phyloP scores from a whole-genome alignment of 1,140 invertebrate species.

The Dryas iulia region DNA sequence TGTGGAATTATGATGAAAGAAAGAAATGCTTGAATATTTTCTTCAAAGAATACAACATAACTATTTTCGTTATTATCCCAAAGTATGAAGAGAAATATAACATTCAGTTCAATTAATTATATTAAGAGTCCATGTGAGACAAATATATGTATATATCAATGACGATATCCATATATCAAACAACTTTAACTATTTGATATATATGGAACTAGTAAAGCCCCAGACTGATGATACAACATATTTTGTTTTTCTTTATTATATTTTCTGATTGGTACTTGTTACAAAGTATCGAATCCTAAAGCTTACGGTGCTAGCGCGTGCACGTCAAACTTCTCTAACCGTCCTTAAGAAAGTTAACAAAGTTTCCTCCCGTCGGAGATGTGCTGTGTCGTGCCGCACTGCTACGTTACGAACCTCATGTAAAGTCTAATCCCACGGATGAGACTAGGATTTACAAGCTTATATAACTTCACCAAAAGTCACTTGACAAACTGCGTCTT shows the following conservation, averaged over 20 bases:
- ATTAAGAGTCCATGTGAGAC: no score
- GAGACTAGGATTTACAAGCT: slow-evolving; percentile 72
- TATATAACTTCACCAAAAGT: slow-evolving; percentile 61
- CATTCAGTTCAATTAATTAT: no score
- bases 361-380: slow-evolving; percentile 69
- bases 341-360: slow-evolving; percentile 75
- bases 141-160: no score
- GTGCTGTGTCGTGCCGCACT: slow-evolving; percentile 59
- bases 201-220: neutral
- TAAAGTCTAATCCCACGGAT: slow-evolving; percentile 76
- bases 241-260: slow-evolving; percentile 3
- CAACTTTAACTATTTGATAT: no score
- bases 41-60: no score
- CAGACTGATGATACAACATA: neutral
- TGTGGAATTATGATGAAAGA: no score
- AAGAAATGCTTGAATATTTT: no score
- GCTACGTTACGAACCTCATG: slow-evolving; percentile 61
- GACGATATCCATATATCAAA: no score
- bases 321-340: slow-evolving; percentile 76
- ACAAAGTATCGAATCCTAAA: slow-evolving; percentile 64
- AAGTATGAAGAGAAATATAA: no score
- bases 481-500: slow-evolving; percentile 57
- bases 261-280: slow-evolving; percentile 66
- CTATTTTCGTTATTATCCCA: no score
- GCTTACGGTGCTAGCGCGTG: slow-evolving; percentile 68